phyloP scores from a whole-genome alignment of 2,113 vertebrate species.

The Channa argus region DNA sequence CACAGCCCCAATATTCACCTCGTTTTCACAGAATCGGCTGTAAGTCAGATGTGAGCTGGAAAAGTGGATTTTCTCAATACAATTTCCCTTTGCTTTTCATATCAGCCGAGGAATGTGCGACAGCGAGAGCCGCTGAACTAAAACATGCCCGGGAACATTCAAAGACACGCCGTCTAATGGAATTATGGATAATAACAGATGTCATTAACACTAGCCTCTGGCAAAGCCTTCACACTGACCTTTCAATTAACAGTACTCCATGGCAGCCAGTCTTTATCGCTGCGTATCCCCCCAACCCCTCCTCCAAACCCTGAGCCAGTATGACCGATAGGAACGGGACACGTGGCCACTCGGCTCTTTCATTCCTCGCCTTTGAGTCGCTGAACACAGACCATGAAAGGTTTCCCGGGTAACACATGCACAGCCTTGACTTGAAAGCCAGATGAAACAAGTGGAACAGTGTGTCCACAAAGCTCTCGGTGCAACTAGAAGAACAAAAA shows the following conservation, averaged over 20 bases:
- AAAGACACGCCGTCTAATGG: constrained; percentile 41
- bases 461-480: constrained; percentile 6
- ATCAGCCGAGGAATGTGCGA: background rate
- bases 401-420: constrained; percentile 58
- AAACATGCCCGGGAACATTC: constrained; percentile 16
- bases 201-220: constrained; percentile 47
- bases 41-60: background rate
- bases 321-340: constrained; percentile 12
- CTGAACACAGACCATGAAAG: constrained; percentile 45
- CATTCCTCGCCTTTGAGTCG: constrained; percentile 43
- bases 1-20: too few relatives aligned
- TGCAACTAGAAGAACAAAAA: background rate
- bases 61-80: constrained; percentile 2
- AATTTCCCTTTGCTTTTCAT: constrained; percentile 37
- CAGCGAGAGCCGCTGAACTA: constrained; percentile 13
- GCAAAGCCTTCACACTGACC: constrained; percentile 42
- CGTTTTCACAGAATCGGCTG: too few relatives aligned
- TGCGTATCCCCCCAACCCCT: background rate
- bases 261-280: constrained; percentile 35
- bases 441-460: constrained; percentile 26
- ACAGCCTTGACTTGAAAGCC: constrained; percentile 43
- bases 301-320: background rate
- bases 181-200: constrained; percentile 50
- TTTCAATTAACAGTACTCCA: constrained; percentile 57
- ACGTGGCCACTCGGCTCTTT: constrained; percentile 46